Percentiles rank a stretch among this genome's conserved stretches.
These are phyloP conservation scores for Cinclus cinclus DNA, from an alignment of 2,113 vertebrate species.

Conservation along the genomic window DNA sequence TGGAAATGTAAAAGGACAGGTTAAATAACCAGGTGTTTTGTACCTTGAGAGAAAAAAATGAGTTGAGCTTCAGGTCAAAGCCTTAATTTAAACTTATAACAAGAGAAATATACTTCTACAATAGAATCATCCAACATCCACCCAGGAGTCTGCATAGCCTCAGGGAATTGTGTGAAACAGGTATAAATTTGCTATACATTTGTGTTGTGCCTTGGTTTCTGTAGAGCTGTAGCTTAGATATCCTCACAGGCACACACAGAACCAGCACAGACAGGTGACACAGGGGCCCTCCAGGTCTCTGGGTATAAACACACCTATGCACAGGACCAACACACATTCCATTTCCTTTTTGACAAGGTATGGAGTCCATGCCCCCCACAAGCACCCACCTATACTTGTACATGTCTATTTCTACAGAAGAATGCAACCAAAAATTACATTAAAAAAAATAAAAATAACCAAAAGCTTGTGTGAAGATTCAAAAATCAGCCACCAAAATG, in stretches of 20 bases:
- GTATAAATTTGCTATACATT: constrained; percentile 8
- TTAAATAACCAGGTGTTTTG: constrained; percentile 66
- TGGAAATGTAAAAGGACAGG: constrained; percentile 64
- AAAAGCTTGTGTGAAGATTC: background rate
- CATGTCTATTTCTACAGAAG: background rate
- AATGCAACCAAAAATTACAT: background rate
- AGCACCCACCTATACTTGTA: background rate
- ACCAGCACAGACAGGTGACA: background rate
- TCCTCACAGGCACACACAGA: background rate
- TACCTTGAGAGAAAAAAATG: constrained; percentile 50
- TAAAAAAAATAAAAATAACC: background rate
- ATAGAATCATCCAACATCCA: constrained; percentile 8
- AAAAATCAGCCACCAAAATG: background rate
- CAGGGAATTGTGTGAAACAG: constrained; percentile 21
- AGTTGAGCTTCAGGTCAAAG: constrained; percentile 56
- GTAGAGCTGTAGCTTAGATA: background rate
- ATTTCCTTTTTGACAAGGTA: background rate
- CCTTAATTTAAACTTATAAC: constrained; percentile 59
- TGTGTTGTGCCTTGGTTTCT: background rate
- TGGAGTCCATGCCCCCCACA: background rate
- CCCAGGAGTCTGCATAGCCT: background rate
- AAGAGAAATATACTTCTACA: constrained; percentile 21
- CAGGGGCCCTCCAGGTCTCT: background rate
- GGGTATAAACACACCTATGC: background rate
- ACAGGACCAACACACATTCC: accelerated